Base-by-base conservation (phyloP, 1,140 invertebrate genomes). In the Anthonomus grandis region DNA sequence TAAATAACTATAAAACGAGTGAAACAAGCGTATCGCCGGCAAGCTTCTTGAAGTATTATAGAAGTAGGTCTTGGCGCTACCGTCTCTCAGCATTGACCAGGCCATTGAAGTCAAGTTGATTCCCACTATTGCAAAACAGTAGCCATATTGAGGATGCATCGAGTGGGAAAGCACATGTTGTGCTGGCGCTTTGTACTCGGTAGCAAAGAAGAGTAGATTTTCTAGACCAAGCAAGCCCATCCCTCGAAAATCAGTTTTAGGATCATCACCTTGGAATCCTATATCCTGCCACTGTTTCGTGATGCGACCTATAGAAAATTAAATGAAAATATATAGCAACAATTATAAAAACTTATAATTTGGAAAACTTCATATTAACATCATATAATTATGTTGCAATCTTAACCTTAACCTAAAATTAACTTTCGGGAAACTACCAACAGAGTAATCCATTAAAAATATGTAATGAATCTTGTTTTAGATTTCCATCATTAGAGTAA, bases 211-310 rank as follows among this genome's bases (percentile, higher is more conserved):
- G 65, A 96, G 69, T 2, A 99, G 76, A 76, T 97, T 95, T 65
- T 97, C 87, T 19, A 99, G 74, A 3, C 95, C 93, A 12, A 98
- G 78, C n/a, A 97, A 74, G 50, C 96, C 96, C 94, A 98, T 98
- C 52, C 95, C 96, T 41, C 96, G 82, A 69, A 98, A 98, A 78
- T 98, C 96, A 1, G 96, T 98, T 75, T 91, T 89, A 0, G 96
- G 96, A 79, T 98, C 95, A 66, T 96, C 90, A 12, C 96, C 96
- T 80, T 97, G 88, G 72, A 96, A 98, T 6, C 96, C 96, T 64
- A 99, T 94, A 23, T 90, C 81, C 67, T 92, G 88, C 96, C 96
- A 98, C 66, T 97, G 93, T 66, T 93, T 92, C 4, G 88, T 87
- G 0, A 93, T 80, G 62, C 93, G 54, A 17, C 54, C 59, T 57